A percentile compares a stretch with the other conserved stretches of the same genome.
Evolutionary conservation across 1,140 invertebrate genomes (phyloP).

Genomic region (Hycleus phaleratus): DNA sequence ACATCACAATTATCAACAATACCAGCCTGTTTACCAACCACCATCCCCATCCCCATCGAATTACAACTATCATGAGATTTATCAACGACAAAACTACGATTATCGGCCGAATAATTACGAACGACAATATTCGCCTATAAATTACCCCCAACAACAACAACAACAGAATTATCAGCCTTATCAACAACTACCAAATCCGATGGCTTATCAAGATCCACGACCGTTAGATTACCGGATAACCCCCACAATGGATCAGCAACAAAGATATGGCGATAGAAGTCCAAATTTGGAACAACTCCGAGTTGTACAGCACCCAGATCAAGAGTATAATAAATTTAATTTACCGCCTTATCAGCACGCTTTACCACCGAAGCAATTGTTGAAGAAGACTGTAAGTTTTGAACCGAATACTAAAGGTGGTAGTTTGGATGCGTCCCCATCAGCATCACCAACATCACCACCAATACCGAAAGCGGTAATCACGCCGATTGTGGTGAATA

Average conservation of each 20-base stretch:
- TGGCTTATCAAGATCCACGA: not conserved
- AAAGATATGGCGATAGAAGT: slow-evolving; percentile 28
- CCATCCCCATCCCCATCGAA: slow-evolving; percentile 31
- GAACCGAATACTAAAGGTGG: slow-evolving; percentile 57
- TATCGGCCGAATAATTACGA: not conserved
- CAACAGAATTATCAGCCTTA: slow-evolving; percentile 8
- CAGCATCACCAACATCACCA: slow-evolving; percentile 38
- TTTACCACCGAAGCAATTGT: slow-evolving; percentile 43
- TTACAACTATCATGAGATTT: slow-evolving; percentile 16
- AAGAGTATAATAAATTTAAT: slow-evolving; percentile 17
- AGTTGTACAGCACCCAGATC: slow-evolving; percentile 19
- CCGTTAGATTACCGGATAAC: too few relatives aligned
- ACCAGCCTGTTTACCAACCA: slow-evolving; percentile 23
- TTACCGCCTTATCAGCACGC: slow-evolving; percentile 29
- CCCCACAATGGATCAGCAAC: slow-evolving; percentile 1
- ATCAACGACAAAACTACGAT: not conserved
- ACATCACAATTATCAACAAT: slow-evolving; percentile 7
- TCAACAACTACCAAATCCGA: slow-evolving; percentile 17
- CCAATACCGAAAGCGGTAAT: slow-evolving; percentile 41
- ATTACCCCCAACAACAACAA: not conserved
- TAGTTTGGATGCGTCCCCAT: not conserved
- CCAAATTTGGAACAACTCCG: too few relatives aligned
- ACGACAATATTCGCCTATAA: not conserved
- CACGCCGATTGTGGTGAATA: slow-evolving; percentile 43
- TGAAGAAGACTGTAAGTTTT: slow-evolving; percentile 60